phyloP scores from a whole-genome alignment of 2,113 vertebrate genomes.

The Struthio camelus region DNA sequence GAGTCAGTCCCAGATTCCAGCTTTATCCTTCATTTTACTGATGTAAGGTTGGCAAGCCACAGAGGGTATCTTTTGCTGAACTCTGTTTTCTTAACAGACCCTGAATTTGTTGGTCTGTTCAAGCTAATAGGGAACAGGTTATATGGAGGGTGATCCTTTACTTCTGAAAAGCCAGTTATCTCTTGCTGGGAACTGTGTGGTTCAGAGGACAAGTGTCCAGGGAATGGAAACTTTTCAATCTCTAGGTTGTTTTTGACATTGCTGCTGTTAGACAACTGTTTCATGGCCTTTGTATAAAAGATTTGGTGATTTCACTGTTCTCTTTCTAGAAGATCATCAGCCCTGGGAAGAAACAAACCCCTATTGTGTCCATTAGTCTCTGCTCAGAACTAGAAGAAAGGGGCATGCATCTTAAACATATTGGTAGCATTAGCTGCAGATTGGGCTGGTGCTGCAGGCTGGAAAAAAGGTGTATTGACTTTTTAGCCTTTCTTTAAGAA shows the following conservation, averaged over 20 bases:
- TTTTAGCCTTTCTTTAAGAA: neutral
- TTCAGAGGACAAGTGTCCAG: neutral
- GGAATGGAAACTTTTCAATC: neutral
- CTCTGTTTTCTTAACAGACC: neutral
- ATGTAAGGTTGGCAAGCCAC: neutral
- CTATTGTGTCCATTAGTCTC: neutral
- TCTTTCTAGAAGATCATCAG: neutral
- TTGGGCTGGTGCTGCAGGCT: neutral
- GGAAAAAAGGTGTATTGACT: neutral
- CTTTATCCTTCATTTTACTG: neutral
- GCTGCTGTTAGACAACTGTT: neutral
- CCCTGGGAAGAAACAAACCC: neutral
- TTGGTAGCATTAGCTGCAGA: neutral
- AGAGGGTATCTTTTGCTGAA: neutral
- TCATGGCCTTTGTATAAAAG: neutral
- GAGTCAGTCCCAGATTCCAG: neutral
- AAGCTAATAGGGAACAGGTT: neutral
- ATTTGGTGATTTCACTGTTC: neutral
- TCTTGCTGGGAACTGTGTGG: neutral
- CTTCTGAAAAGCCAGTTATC: neutral
- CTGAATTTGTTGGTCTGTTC: neutral
- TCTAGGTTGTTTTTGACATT: neutral
- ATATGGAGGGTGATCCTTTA: neutral
- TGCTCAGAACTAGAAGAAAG: neutral
- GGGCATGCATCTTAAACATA: neutral